Conservation (phyloP, 1,140 invertebrate genomes). For the Drosophila carrolli region DNA sequence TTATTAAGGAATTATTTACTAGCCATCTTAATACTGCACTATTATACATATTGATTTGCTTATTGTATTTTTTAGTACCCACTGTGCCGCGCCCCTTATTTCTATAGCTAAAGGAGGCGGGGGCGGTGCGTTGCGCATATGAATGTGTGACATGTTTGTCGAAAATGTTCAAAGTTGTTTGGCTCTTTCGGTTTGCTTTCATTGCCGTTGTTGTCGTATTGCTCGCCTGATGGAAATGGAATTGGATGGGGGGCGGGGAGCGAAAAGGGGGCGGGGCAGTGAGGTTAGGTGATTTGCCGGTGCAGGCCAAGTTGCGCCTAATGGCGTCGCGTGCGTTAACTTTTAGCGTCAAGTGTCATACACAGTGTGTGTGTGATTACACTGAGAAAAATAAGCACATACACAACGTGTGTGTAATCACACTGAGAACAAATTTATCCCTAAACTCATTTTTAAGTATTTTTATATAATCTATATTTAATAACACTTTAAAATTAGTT, state of each 20-base stretch:
- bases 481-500: no score
- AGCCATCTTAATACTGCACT: neutral
- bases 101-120: neutral
- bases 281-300: slow-evolving; percentile 46
- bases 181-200: slow-evolving; percentile 32
- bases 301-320: slow-evolving; percentile 72
- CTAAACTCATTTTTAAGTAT: no score
- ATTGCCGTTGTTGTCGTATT: slow-evolving; percentile 29
- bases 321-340: slow-evolving; percentile 76
- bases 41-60: no score
- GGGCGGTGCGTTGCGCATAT: slow-evolving; percentile 54
- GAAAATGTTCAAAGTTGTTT: slow-evolving; percentile 80
- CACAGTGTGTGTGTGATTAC: slow-evolving; percentile 5
- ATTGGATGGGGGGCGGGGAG: slow-evolving; percentile 3
- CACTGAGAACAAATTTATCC: neutral
- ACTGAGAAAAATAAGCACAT: slow-evolving; percentile 2
- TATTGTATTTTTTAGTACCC: neutral
- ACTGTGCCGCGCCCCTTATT: slow-evolving; percentile 21
- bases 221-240: slow-evolving; percentile 44
- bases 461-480: no score
- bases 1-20: neutral
- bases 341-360: slow-evolving; percentile 73
- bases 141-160: slow-evolving; percentile 81
- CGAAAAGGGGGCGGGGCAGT: neutral
- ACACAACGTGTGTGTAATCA: slow-evolving; percentile 1